Base-by-base conservation (phyloP, 2,797 vertebrate genomes). In the Holocentrus rufus region DNA sequence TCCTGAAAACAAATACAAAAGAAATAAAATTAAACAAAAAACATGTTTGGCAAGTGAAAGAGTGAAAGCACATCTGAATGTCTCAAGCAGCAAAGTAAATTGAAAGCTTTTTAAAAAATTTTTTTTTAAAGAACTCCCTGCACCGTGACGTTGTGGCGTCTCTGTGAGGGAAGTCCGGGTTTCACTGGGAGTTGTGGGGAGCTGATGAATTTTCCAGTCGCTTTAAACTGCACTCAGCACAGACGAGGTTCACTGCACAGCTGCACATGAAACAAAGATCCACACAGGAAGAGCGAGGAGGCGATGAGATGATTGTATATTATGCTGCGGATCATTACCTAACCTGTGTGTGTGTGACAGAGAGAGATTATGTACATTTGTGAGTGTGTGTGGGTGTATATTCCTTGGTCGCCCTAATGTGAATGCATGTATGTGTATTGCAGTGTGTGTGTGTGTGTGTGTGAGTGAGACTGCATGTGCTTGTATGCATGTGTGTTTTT, bases 1-100 rank as follows among this genome's bases (percentile, higher is more conserved):
- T 65, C 53, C 46, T 69, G 69, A 66, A 46, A 30, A 62, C 23
- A 64, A 54, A 34, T 30, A 36, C 34, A 36, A 36, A 36, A 36
- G 9, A 36, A 6, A 34, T 6, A 36, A 13, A 13, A 9, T 2
- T 1, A 36, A 13, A 13, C 9, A 42, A 15, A 18, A 36, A 50
- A 42, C 0, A 22, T 20, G 3, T 53, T 23, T 62, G 3, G 39
- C 54, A 59, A 34, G 44, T 68, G 44, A 68, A 76, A 72, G 17
- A 49, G 7, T 27, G 25, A 27, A 27, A 27, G 25, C 75, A 23
- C 61, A 61, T 65, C 75, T 76, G 65, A 65, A 72, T 69, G 70
- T 75, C 69, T 49, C 64, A 11, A 62, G 53, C 57, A 62, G 53
- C 57, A 77, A 63, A 61, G 27, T 63, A 8, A 72, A 53, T 46